Evolutionary conservation across 2,888 invertebrate genomes (phyloP).

Genomic region (Agriotes lineatus): DNA sequence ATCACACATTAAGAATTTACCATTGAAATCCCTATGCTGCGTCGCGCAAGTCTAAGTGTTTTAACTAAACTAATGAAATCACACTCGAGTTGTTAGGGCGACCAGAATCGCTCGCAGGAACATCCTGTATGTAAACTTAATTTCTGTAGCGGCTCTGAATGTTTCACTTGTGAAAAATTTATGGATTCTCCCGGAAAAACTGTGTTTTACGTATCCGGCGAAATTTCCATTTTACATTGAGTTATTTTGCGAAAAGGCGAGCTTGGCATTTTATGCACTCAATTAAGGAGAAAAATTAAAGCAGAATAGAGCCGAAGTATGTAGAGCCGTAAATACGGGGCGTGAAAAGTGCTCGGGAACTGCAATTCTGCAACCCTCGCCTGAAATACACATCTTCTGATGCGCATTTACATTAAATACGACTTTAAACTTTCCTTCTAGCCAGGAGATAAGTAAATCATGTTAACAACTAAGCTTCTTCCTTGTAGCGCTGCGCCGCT

Average conservation of each 20-base stretch:
- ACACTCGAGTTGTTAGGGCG: too few species aligned
- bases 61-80: too few species aligned
- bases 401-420: slow-evolving; percentile 33
- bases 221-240: slow-evolving; percentile 33
- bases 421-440: slow-evolving; percentile 34
- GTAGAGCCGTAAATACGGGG: slow-evolving; percentile 2
- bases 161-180: slow-evolving; percentile 16
- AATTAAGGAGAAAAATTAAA: slow-evolving; percentile 34
- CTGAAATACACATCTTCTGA: slow-evolving; percentile 22
- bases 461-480: slow-evolving; percentile 30
- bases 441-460: slow-evolving; percentile 34
- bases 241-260: slow-evolving; percentile 23
- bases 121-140: slow-evolving; percentile 20
- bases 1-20: too few species aligned
- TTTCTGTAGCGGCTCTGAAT: slow-evolving; percentile 17
- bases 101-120: background rate
- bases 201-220: slow-evolving; percentile 25
- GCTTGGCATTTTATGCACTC: slow-evolving; percentile 27
- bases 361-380: slow-evolving; percentile 17
- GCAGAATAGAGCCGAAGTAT: slow-evolving; percentile 22
- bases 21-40: too few species aligned
- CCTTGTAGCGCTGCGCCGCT: slow-evolving; percentile 22
- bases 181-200: slow-evolving; percentile 18
- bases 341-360: slow-evolving; percentile 7
- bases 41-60: too few species aligned